Base-by-base conservation (phyloP, 2,113 vertebrate species). In the Otolemur garnettii region DNA sequence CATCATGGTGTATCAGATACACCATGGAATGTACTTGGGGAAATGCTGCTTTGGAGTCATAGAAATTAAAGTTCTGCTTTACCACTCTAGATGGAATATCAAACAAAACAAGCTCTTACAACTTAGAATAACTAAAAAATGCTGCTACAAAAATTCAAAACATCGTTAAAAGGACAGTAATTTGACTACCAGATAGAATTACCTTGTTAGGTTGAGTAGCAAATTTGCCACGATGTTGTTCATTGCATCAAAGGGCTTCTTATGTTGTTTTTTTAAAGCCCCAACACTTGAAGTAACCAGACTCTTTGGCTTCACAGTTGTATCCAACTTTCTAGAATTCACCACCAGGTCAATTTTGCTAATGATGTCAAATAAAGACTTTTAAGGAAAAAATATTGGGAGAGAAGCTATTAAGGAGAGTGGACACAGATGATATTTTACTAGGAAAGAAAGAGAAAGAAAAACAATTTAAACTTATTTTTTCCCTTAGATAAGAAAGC, bases 221-320 rank as follows among this genome's bases (percentile, higher is more conserved):
- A 99, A 98, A 98, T 99, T 99, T 66, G 99, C 99, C 94, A 99
- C 98, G 1, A 99, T 99, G 97, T 99, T 99, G 98, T 99, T 99
- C 99, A 99, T 99, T 55, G 99, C 98, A 90, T 99, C 99, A 98
- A 99, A 99, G 0, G 99, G 99, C 91, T 99, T 99, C 97, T 99
- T 98, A 1, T 98, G 95, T 0, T 1, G 22, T 11, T 68, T 97
- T 98, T 98, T 98, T 62, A 98, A 90, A 24, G 97, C 93, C 5
- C 98, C 98, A 92, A 96, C 97, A 45, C 98, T 99, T 9, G 99
- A 99, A 62, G 99, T 99, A 86, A 99, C 53, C 33, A 99, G 94
- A 96, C 98, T 99, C 97, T 98, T 98, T 83, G 96, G 99, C 96
- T 98, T 99, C 96, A 99, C 98, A 86, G 88, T 93, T 68, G 97